Conservation (phyloP, 2,888 invertebrate species). For the Drosophila meridionalis region DNA sequence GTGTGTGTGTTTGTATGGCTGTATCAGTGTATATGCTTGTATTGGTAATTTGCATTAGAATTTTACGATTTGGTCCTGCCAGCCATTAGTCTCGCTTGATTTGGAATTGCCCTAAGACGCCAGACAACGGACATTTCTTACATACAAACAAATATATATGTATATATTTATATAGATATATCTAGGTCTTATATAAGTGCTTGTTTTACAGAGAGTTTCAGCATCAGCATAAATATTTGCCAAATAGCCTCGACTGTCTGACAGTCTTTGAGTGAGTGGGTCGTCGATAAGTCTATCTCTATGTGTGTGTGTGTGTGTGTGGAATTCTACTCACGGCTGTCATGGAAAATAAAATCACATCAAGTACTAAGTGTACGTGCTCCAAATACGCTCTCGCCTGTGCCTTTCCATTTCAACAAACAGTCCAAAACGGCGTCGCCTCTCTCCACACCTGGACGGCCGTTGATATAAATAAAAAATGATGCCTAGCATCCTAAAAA, state of each 20-base stretch:
- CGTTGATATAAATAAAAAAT: conserved; percentile 74
- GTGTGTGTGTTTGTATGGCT: not conserved
- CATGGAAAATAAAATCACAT: conserved; percentile 72
- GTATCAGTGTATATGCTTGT: conserved; percentile 19
- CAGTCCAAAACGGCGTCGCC: conserved; percentile 31
- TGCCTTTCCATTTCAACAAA: conserved; percentile 76
- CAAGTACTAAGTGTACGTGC: conserved; percentile 69
- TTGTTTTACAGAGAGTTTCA: conserved; percentile 16
- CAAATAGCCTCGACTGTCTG: conserved; percentile 54
- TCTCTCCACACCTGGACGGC: conserved; percentile 29
- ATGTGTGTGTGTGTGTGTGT: conserved; percentile 53
- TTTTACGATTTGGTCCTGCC: conserved; percentile 41
- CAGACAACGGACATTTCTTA: conserved; percentile 9
- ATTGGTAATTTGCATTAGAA: conserved; percentile 46
- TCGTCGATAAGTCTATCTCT: conserved; percentile 4
- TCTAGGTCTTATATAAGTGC: conserved; percentile 52
- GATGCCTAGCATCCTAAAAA: conserved; percentile 48
- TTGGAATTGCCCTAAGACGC: conserved; percentile 36
- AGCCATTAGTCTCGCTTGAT: conserved; percentile 54
- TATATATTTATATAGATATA: not conserved
- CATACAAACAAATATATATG: not conserved
- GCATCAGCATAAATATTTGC: conserved; percentile 66
- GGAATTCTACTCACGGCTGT: conserved; percentile 40
- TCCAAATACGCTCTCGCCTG: conserved; percentile 76
- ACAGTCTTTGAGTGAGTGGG: conserved; percentile 17